Conservation (phyloP, 2,888 invertebrate species). For the Teleogryllus oceanicus region DNA sequence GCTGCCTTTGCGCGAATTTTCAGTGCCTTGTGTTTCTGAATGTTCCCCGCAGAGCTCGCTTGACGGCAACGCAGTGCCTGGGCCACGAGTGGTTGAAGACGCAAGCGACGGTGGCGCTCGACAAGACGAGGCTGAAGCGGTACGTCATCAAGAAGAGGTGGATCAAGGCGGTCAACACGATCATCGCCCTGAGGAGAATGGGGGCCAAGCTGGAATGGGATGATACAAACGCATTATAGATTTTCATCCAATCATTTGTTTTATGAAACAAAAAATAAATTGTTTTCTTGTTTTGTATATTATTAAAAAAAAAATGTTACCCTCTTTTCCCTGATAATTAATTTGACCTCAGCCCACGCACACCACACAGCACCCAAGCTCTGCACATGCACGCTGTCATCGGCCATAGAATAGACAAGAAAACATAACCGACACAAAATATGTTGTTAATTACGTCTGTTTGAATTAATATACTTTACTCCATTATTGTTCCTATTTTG, state of each 20-base stretch:
- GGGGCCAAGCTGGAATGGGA: conserved; percentile 68
- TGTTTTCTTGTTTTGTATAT: background rate
- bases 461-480: background rate
- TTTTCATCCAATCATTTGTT: background rate
- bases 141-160: conserved; percentile 88
- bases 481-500: background rate
- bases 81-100: conserved; percentile 76
- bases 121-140: conserved; percentile 75
- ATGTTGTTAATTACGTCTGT: too few relatives aligned
- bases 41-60: conserved; percentile 60
- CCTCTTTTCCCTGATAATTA: too few relatives aligned
- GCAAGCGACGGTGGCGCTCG: conserved; percentile 56
- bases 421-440: too few relatives aligned
- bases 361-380: too few relatives aligned
- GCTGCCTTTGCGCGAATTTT: background rate
- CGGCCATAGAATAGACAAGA: too few relatives aligned
- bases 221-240: conserved; percentile 35
- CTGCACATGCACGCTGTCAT: too few relatives aligned
- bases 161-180: conserved; percentile 85
- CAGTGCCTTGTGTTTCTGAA: background rate
- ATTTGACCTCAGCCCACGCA: too few relatives aligned
- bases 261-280: background rate
- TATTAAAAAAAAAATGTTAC: too few relatives aligned
- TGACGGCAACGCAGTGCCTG: conserved; percentile 67
- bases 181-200: conserved; percentile 81